Conservation (phyloP, 2,888 invertebrate genomes). For the Folsomia manolachei region DNA sequence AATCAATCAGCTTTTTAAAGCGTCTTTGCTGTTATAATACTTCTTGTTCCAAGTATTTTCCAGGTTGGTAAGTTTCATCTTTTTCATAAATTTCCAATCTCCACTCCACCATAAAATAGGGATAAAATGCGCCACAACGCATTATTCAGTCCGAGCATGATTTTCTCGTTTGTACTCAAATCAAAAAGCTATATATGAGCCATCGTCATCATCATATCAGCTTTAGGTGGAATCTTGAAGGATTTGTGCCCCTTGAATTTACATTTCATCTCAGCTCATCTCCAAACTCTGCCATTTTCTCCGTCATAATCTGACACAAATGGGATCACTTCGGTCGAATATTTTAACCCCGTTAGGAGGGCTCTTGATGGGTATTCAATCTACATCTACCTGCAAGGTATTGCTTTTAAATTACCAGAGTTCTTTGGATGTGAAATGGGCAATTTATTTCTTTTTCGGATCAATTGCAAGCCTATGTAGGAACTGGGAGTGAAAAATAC, state of each 20-base stretch:
- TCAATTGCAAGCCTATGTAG: too few relatives aligned
- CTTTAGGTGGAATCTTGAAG: slow-evolving; percentile 13
- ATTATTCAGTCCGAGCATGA: slow-evolving; percentile 17
- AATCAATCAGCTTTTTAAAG: not conserved
- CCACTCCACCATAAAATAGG: not conserved
- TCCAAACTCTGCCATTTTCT: too few relatives aligned
- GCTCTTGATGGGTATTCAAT: not conserved
- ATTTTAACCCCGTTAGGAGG: not conserved
- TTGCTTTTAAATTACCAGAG: not conserved
- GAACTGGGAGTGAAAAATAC: too few relatives aligned
- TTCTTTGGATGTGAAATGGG: too few relatives aligned
- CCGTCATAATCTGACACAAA: not conserved
- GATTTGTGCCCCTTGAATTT: slow-evolving; percentile 18
- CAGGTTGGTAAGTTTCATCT: too few relatives aligned
- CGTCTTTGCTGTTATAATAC: not conserved
- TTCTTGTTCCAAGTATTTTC: too few relatives aligned
- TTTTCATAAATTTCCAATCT: not conserved
- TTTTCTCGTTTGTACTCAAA: slow-evolving; percentile 12
- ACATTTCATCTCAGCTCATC: too few relatives aligned
- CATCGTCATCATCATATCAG: not conserved
- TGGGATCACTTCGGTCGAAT: not conserved
- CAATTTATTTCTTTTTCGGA: too few relatives aligned
- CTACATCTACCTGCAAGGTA: not conserved
- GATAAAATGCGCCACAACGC: too few relatives aligned
- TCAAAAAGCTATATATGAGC: slow-evolving; percentile 10